Percentiles rank a stretch among this genome's conserved stretches.
Evolutionary conservation across 2,797 vertebrate genomes (phyloP).

Genomic region (Trematomus bernacchii): DNA sequence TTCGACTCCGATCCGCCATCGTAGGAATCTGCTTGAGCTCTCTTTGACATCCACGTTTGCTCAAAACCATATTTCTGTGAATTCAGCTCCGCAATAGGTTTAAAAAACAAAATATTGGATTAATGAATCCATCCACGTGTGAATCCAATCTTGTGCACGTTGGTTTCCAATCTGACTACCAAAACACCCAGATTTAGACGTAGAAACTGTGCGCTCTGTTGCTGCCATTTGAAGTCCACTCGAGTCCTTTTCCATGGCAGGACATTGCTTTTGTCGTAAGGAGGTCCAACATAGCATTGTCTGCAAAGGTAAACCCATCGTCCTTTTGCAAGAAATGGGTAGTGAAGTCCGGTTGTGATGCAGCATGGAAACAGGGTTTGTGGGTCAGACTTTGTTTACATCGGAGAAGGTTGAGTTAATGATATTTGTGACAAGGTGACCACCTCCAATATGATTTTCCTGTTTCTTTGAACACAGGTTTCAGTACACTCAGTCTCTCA

Average conservation of each 20-base stretch:
- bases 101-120: constrained; percentile 17
- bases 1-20: neutral
- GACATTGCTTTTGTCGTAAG: constrained; percentile 25
- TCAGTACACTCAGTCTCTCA: constrained; percentile 9
- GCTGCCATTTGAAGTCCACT: neutral
- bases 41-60: constrained; percentile 9
- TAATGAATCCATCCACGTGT: neutral
- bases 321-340: constrained; percentile 10
- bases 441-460: neutral
- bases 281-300: constrained; percentile 32
- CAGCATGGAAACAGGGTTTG: constrained; percentile 71
- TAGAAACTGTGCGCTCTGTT: neutral
- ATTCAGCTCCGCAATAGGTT: constrained; percentile 3
- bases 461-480: constrained; percentile 8
- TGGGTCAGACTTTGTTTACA: constrained; percentile 21
- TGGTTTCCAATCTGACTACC: constrained; percentile 7
- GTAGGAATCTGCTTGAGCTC: constrained; percentile 8
- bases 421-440: constrained; percentile 9
- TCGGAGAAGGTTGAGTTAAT: constrained; percentile 7
- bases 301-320: constrained; percentile 9
- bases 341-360: constrained; percentile 42
- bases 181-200: constrained; percentile 11
- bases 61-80: constrained; percentile 23
- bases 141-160: constrained; percentile 17
- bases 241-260: constrained; percentile 19